Percentiles rank a stretch among this genome's conserved stretches.
Conservation (phyloP, 2,113 vertebrate species). For the Microcebus lehilahytsara region DNA sequence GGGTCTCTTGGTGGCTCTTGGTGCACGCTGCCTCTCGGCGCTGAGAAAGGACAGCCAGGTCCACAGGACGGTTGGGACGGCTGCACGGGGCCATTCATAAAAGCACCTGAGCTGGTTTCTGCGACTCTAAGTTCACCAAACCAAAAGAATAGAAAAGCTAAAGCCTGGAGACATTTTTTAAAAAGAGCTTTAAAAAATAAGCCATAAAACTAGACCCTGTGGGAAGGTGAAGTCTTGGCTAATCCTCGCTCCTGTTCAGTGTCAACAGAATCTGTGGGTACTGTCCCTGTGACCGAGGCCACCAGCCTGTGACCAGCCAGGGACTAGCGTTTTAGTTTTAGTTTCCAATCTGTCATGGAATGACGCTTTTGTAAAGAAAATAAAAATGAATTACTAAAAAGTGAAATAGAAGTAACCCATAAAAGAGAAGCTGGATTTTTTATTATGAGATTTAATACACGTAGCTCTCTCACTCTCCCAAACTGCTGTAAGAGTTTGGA, state of each 20-base stretch:
- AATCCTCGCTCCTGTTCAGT: accelerated
- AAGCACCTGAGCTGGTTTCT: not conserved
- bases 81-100: no score
- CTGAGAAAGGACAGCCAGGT: accelerated
- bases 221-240: not conserved
- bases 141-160: not conserved
- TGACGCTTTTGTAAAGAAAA: not conserved
- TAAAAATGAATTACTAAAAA: not conserved
- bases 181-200: not conserved
- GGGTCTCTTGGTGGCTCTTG: accelerated
- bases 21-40: not conserved
- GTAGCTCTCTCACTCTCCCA: no score
- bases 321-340: not conserved
- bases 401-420: not conserved
- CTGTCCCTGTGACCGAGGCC: accelerated
- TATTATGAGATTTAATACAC: not conserved
- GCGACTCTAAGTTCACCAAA: not conserved
- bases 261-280: accelerated
- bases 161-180: not conserved
- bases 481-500: not conserved
- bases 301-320: no score
- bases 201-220: not conserved
- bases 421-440: not conserved
- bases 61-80: not conserved
- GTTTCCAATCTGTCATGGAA: not conserved